Conservation (phyloP, 2,113 vertebrate genomes). For the Rhinoderma darwinii region DNA sequence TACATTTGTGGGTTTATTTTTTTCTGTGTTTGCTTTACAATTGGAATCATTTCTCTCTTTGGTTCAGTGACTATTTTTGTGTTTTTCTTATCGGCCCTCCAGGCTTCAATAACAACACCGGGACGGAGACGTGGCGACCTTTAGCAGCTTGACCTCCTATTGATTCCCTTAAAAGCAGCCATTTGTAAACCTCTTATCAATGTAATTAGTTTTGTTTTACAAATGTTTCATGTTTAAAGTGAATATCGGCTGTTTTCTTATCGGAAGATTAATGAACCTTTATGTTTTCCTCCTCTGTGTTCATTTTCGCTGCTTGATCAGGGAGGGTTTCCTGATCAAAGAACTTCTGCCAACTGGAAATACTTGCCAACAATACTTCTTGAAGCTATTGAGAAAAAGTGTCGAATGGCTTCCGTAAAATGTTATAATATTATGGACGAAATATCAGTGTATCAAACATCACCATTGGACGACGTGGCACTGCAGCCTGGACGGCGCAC, state of each 20-base stretch:
- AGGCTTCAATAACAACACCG: not conserved
- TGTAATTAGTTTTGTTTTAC: conserved; percentile 31
- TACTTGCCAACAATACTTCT: not conserved
- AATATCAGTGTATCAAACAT: too few species aligned
- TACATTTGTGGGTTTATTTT: not conserved
- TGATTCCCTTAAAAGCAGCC: conserved; percentile 8
- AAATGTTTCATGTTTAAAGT: conserved; percentile 12
- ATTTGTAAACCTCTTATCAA: conserved; percentile 22
- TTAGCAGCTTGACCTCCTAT: not conserved
- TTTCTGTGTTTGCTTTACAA: too few species aligned
- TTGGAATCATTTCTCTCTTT: not conserved
- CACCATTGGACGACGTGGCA: too few species aligned
- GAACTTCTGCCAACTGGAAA: not conserved
- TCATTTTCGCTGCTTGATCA: not conserved
- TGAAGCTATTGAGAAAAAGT: not conserved
- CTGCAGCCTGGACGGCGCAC: too few species aligned
- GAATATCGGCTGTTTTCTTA: conserved; percentile 5
- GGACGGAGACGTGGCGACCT: not conserved
- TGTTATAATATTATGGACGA: too few species aligned
- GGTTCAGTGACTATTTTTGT: not conserved
- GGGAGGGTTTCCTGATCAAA: conserved; percentile 1
- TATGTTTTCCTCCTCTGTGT: conserved; percentile 13
- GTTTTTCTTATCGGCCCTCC: not conserved
- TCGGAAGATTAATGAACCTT: conserved; percentile 28
- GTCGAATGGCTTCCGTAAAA: too few species aligned